Percentiles rank a stretch among this genome's conserved stretches.
phyloP scores from a whole-genome alignment of 2,888 invertebrate species.

The Drosophila flavopinicola region DNA sequence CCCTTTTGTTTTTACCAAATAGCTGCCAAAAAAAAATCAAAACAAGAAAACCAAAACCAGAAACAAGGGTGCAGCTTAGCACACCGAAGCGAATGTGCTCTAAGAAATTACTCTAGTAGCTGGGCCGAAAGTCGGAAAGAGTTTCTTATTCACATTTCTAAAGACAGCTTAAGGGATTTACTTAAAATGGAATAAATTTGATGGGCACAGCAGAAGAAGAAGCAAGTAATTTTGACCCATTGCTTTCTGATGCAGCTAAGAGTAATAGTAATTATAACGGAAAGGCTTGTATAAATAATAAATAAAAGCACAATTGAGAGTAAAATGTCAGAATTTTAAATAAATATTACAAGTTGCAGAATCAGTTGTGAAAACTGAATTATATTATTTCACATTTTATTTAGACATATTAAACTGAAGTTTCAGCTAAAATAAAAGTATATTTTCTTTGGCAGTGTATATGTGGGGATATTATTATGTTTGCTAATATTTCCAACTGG shows the following conservation, averaged over 20 bases:
- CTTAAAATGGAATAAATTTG: constrained; percentile 3
- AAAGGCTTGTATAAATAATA: no score
- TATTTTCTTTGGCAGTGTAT: constrained; percentile 28
- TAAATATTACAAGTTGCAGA: no score
- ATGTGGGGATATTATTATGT: constrained; percentile 52
- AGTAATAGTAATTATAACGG: no score
- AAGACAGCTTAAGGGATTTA: constrained; percentile 14
- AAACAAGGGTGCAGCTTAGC: constrained; percentile 41
- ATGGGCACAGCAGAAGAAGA: no score
- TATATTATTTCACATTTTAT: no score
- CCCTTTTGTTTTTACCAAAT: constrained; percentile 54
- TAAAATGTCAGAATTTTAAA: no score
- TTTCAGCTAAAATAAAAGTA: constrained; percentile 4
- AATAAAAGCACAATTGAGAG: no score
- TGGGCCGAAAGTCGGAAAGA: not conserved
- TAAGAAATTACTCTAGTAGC: constrained; percentile 2
- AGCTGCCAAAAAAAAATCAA: constrained; percentile 36
- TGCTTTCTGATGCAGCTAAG: no score
- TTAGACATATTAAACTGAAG: no score
- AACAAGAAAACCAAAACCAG: not conserved
- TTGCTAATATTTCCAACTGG: constrained; percentile 67
- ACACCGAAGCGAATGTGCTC: constrained; percentile 45
- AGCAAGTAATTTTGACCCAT: no score
- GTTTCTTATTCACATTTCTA: not conserved
- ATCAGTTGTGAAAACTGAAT: no score